Evolutionary conservation across 1,140 invertebrate genomes (phyloP).

Genomic region (Thaumatotibia leucotreta): DNA sequence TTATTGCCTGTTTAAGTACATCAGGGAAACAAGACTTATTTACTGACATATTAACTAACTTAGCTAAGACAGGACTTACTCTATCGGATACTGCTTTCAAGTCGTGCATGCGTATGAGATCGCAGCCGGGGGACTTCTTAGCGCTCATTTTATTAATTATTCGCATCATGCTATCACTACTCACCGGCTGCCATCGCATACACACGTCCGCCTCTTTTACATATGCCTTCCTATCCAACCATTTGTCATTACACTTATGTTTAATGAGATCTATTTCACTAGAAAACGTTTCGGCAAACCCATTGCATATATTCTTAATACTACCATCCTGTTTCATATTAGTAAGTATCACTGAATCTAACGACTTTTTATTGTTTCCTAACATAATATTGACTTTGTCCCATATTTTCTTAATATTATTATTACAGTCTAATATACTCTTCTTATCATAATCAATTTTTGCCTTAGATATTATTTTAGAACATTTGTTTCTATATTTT

Average conservation of each 20-base stretch:
- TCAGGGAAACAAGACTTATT: neutral
- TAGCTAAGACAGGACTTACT: neutral
- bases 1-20: neutral
- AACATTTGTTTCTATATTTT: conserved; percentile 18
- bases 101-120: conserved; percentile 35
- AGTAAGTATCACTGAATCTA: neutral
- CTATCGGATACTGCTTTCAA: neutral
- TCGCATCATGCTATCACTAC: neutral
- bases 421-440: neutral
- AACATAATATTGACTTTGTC: conserved; percentile 6
- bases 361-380: neutral
- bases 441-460: conserved; percentile 7
- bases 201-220: neutral
- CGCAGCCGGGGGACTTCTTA: neutral
- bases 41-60: neutral
- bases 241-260: neutral
- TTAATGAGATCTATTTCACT: conserved; percentile 4
- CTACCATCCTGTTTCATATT: neutral
- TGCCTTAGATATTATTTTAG: neutral
- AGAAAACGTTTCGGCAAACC: neutral
- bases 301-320: neutral
- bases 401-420: conserved; percentile 7
- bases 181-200: conserved; percentile 11
- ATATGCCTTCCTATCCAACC: neutral
- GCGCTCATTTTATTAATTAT: neutral